Base-by-base conservation (phyloP, 2,113 vertebrate species). In the Drymodes brunneopygia region DNA sequence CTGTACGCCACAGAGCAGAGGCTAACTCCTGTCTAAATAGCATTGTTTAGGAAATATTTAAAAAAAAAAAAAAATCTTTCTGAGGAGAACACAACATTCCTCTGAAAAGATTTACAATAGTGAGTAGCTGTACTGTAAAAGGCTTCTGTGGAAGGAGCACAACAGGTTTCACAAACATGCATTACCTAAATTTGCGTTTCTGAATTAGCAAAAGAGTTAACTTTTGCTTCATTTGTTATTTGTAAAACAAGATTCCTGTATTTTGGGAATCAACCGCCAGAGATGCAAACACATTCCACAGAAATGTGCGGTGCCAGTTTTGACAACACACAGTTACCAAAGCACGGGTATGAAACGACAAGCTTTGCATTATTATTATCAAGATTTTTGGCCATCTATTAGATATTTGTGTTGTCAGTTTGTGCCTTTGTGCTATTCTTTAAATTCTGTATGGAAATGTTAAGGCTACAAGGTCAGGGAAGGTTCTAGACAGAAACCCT, bases 1-100 rank as follows among this genome's bases (percentile, higher is more conserved):
- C 45, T 75, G 64, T 31, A 36, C 0, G 0, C 50, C 25, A 40
- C 0, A 18, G 16, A 69, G n/a, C 40, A 87, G 73, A 53, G 33
- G 24, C 12, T 57, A 65, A 81, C 28, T 33, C 57, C 35, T 28
- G 33, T 4, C 45, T 62, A 27, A 51, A 83, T 1, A 45, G 45
- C 19, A 35, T 21, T 29, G 56, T 22, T 33, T 58, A 91, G n/a
- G 13, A 64, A 25, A n/a, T n/a, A n/a, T n/a, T n/a, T n/a, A n/a
- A n/a, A n/a, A n/a, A n/a, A n/a, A n/a, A n/a, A n/a, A n/a, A n/a
- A n/a, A n/a, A n/a, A n/a, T n/a, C 28, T 48, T 89, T 64, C 65
- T 42, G 28, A 65, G 53, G 15, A 56, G 31, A 90, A 35, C 12
- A n/a, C 1, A 64, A 75, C 53, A 57, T n/a, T 90, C 23, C 72